Evolutionary conservation across 2,888 invertebrate genomes (phyloP).

Genomic region (Hesperia comma): DNA sequence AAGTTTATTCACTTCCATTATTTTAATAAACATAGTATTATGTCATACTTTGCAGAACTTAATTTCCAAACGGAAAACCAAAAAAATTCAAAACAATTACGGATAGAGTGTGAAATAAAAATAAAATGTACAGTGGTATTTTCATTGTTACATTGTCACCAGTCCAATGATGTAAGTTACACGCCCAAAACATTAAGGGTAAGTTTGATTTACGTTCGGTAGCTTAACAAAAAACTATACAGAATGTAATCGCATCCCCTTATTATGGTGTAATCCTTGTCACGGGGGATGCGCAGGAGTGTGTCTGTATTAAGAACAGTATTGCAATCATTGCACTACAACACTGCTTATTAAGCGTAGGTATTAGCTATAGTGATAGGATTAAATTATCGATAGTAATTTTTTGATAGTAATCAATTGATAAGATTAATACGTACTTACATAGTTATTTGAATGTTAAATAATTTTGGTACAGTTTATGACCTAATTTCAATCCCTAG

Average conservation of each 20-base stretch:
- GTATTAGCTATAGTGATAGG: constrained; percentile 57
- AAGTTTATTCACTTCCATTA: too few species aligned
- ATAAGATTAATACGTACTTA: too few species aligned
- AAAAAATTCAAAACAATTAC: too few species aligned
- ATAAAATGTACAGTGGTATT: too few species aligned
- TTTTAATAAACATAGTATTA: too few species aligned
- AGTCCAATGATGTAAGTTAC: constrained; percentile 2
- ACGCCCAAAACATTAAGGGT: constrained; percentile 56
- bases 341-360: constrained; percentile 63
- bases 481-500: too few species aligned
- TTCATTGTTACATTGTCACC: background rate
- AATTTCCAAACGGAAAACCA: too few species aligned
- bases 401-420: too few species aligned
- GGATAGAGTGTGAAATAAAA: too few species aligned
- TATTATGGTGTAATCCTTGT: constrained; percentile 72
- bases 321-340: constrained; percentile 72
- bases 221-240: constrained; percentile 51
- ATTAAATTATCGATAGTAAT: constrained; percentile 29
- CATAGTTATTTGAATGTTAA: too few species aligned
- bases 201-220: constrained; percentile 66
- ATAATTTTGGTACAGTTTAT: too few species aligned
- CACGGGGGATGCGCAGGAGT: constrained; percentile 61
- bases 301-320: constrained; percentile 56
- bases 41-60: too few species aligned
- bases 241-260: constrained; percentile 67